Conservation (phyloP, 2,113 vertebrate species). For the Monopterus albus region DNA sequence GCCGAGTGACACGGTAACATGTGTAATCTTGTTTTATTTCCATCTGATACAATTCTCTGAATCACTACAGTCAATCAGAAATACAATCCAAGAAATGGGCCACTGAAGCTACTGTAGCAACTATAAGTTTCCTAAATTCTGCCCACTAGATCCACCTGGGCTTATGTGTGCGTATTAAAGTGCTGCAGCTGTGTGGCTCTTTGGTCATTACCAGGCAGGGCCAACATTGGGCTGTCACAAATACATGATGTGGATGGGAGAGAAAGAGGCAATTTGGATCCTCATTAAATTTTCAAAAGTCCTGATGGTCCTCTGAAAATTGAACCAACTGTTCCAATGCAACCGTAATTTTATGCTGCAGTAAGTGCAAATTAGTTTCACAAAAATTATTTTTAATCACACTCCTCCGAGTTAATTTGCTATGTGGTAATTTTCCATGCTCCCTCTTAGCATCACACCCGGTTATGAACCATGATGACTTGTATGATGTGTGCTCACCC, state of each 20-base stretch:
- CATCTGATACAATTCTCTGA: not conserved
- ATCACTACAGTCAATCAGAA: too few species aligned
- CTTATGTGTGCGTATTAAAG: not conserved
- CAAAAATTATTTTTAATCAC: conserved; percentile 82
- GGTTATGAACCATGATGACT: conserved; percentile 62
- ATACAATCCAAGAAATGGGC: not conserved
- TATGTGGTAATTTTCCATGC: conserved; percentile 73
- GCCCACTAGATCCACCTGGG: not conserved
- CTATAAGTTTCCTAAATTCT: conserved; percentile 21
- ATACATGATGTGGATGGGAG: conserved; percentile 51
- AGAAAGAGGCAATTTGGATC: conserved; percentile 76
- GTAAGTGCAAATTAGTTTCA: conserved; percentile 85
- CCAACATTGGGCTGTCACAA: conserved; percentile 45
- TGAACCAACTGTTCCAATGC: conserved; percentile 79
- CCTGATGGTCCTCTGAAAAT: conserved; percentile 80
- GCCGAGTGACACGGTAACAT: not conserved
- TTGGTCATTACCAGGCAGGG: conserved; percentile 43
- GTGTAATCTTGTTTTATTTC: not conserved
- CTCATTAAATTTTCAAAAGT: conserved; percentile 82
- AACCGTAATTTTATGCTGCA: conserved; percentile 83
- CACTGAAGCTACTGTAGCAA: not conserved
- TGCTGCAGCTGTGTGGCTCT: conserved; percentile 13
- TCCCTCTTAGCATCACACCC: conserved; percentile 61
- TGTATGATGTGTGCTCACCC: conserved; percentile 47
- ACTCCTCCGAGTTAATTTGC: conserved; percentile 79